Base-by-base conservation (phyloP, 1,140 invertebrate species). In the Drosophila prosaltans region DNA sequence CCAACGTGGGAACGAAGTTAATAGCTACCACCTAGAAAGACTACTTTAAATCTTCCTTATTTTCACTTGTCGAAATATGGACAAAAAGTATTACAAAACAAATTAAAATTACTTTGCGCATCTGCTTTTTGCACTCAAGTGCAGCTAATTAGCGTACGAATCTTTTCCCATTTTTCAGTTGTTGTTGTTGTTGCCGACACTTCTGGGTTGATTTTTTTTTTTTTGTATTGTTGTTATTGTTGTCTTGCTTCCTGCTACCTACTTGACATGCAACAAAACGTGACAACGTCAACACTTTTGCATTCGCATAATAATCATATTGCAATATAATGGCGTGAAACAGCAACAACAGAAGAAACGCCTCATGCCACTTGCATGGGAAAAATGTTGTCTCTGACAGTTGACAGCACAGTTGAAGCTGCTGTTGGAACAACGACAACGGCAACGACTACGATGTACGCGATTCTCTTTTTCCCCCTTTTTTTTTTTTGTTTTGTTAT, bases 241-340 rank as follows among this genome's bases (percentile, higher is more conserved):
- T 51, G 45, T 10, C 24, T 24, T 51, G 8, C 24, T 51, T 24
- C 21, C 10, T 51, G 32, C 60, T 64, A 55, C 16, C 69, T 83
- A 82, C 84, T 88, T 88, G 83, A 80, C 84, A 88, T 74, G 83
- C 73, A 71, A 75, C 67, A 79, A 80, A 88, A 89, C 84, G 84
- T 89, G 84, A 88, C 83, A 80, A 72, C 84, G 84, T 72, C 83
- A 89, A 88, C 83, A 89, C 83, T 88, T 76, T 80, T 73, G 84
- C 70, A 74, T 74, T 89, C 84, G 80, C 84, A 89, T 89, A 88
- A 88, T 88, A 88, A 88, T 83, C 84, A 88, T 86, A 86, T 86
- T 86, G 84, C 83, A 75, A 83, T 78, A 89, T 86, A 86, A 86
- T 86, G 84, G 82, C 73, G 84, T 77, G 80, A 83, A 80, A 78